Base-by-base conservation (phyloP, 2,888 invertebrate genomes). In the Oeneis ivallda region DNA sequence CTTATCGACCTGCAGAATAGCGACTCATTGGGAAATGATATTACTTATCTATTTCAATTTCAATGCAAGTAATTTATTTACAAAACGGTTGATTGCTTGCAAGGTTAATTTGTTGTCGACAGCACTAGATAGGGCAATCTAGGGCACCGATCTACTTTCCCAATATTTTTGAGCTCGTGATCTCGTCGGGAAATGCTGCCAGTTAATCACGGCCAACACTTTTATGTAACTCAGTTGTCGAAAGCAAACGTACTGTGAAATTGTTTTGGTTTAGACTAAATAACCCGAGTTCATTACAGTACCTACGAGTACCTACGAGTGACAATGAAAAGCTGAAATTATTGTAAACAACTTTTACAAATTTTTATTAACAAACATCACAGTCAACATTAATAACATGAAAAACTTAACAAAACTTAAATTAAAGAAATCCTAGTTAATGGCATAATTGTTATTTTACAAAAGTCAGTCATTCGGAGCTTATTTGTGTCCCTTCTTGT, bases 401-500 rank as follows among this genome's bases (percentile, higher is more conserved):
- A 81, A 79, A 81, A 79, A 79, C 72, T 75, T 76, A 79, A 76
- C 71, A 72, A 81, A 72, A 78, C 78, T 80, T 82, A 80, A 79
- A 60, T 50, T 49, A 80, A 81, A 75, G 77, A 79, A 81, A 76
- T 83, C 79, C 82, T 85, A 84, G 77, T 76, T 76, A 81, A 78
- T 80, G 79, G 79, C 78, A 79, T 80, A 76, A 79, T 56, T 66
- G 79, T 75, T 75, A 79, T 75, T 75, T 79, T 74, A 78, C 75
- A 79, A 76, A 71, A 75, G 69, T 74, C 69, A 77, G 74, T 74
- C 72, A 74, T 74, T 74, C 69, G 67, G 64, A 64, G 71, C 70
- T 76, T 78, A 75, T 86, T 87, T 82, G 75, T 90, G 91, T 69
- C 92, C 92, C 83, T 93, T 93, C 80, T 94, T 93, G 78, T 93